Base-by-base conservation (phyloP, 2,888 invertebrate species). In the Standfussiana lucernea region DNA sequence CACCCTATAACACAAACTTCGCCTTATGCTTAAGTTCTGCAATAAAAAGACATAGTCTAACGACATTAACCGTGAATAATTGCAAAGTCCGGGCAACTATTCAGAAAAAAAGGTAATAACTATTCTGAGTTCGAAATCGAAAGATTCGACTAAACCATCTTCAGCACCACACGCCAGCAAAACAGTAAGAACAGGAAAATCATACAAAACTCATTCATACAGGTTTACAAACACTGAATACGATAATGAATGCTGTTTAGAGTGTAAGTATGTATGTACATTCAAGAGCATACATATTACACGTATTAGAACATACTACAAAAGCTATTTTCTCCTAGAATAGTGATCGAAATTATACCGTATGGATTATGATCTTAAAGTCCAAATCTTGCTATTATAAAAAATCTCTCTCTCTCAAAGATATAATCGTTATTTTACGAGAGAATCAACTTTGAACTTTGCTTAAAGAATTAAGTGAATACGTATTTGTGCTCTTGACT, bases 231-330 rank as follows among this genome's bases (percentile, higher is more conserved):
- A 59, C 37, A 35, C n/a, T 32, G 15, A 8, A 13, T 47, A 59
- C 6, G 24, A 28, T 10, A 75, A 56, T 24, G 2, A 56, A 75
- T 35, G 28, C 15, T 15, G 32, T 74, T 72, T 69, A 50, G 28
- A 45, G 62, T 77, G 13, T 11, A 37, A 28, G n/a, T 35, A 42
- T 72, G 13, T 35, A 15, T 2, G 7, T 40, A 18, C 28, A 56
- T 28, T 13, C 53, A 56, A 56, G 18, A 32, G 32, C 59, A 59
- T 32, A 59, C 28, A 59, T 59, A 18, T 59, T 32, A 32, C 32
- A 59, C 28, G 21, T 56, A 56, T 15, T 28, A 59, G 28, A 32
- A 32, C 3, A 18, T 32, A 10, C 56, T 32, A 28, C 2, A 56
- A 28, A 15, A 56, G 6, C 10, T 7, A 28, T 15, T 15, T 28